Evolutionary conservation across 2,888 invertebrate species (phyloP), one percentile per base, ranked within the genome.

Genomic region (Pteria penguin): DNA sequence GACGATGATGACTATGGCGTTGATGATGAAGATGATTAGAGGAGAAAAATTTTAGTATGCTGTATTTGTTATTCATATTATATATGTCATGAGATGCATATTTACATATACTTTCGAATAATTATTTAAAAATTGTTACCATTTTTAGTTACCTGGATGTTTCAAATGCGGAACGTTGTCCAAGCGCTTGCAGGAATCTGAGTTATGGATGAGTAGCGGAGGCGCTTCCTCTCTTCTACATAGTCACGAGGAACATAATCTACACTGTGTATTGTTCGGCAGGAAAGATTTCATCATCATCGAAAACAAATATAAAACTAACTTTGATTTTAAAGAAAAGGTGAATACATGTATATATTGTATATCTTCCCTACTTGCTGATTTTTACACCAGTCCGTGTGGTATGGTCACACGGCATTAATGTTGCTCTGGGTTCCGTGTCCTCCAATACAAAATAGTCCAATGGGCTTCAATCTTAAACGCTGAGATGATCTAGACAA

Each of bases 211-310:
- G 89, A 89, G 90, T 74, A 87, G 87, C 55, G 92, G 92, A 2
- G 90, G 90, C 1, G 91, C 92, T 2, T 81, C 89, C 22, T 90
- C 91, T 22, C 78, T 88, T 18, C 82, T 92, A 0, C 91, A 92
- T 76, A 88, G 90, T 24, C 92, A 92, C 75, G 88, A 90, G 4
- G 90, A 92, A 76, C 91, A 92, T 76, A 88, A 90, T 78, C 79
- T 92, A 4, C 92, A 92, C 81, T 92, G 92, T 80, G 86, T 92
- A 14, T 74, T 92, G 18, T 89, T 91, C 65, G 92, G 92, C 1
- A 80, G 92, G n/a, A 91, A 91, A 70, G 92, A 92, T 79, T 91
- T 92, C 79, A 90, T 92, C 55, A 73, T 92, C 24, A 89, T 92
- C 4, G 88, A 91, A 24, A 73, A 75, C 5, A 82, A 87, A 65